These are phyloP conservation scores for Amazona guildingii DNA, from an alignment of 2,113 vertebrate species.

Conservation along the genomic window DNA sequence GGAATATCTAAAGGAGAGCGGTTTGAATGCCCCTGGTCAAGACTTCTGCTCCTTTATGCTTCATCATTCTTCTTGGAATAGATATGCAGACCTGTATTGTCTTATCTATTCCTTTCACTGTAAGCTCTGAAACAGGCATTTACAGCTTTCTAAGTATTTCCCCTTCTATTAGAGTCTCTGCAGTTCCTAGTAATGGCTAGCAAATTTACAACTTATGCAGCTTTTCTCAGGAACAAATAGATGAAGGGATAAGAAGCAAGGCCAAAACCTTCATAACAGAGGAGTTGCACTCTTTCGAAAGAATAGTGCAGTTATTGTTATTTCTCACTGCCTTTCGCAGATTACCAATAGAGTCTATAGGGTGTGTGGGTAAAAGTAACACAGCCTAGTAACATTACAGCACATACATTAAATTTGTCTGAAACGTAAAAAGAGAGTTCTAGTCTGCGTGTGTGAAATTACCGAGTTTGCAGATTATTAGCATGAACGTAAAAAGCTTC, in stretches of 20 bases:
- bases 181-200: not conserved
- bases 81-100: not conserved
- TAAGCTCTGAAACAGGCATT: not conserved
- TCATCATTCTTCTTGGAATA: not conserved
- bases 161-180: not conserved
- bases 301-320: not conserved
- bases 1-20: not conserved
- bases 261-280: not conserved
- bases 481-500: not conserved
- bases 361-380: not conserved
- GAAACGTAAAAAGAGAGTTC: not conserved
- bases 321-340: not conserved
- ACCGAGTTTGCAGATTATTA: conserved; percentile 34
- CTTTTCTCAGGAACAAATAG: not conserved
- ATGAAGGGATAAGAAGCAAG: not conserved
- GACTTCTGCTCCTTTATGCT: not conserved
- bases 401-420: not conserved
- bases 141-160: not conserved
- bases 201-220: not conserved
- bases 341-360: not conserved
- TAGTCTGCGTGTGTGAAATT: not conserved
- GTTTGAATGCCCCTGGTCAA: not conserved
- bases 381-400: not conserved
- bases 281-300: not conserved
- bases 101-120: not conserved